Conservation (phyloP, 2,888 invertebrate species). For the Sturmia bella region DNA sequence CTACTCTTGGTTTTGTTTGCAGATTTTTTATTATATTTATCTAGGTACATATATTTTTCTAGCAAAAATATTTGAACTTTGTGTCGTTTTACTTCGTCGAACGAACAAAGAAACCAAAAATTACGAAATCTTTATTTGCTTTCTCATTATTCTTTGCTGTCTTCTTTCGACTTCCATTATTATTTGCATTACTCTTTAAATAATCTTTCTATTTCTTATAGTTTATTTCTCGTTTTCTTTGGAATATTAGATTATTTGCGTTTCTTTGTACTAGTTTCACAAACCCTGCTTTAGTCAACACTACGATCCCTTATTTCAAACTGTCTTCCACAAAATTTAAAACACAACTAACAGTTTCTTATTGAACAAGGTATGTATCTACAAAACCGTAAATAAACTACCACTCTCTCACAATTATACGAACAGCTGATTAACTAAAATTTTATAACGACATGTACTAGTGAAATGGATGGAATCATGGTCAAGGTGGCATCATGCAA, state of each 20-base stretch:
- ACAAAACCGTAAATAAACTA: conserved; percentile 58
- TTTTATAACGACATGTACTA: not conserved
- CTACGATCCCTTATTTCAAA: not conserved
- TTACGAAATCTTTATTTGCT: conserved; percentile 63
- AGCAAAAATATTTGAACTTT: conserved; percentile 50
- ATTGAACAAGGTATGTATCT: not conserved
- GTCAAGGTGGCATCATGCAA: conserved; percentile 3
- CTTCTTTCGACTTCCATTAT: conserved; percentile 49
- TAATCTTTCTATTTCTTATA: conserved; percentile 58
- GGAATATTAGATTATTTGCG: conserved; percentile 7
- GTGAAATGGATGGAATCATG: not conserved
- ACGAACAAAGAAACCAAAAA: conserved; percentile 70
- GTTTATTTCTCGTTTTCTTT: conserved; percentile 36
- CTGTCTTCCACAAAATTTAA: conserved; percentile 66
- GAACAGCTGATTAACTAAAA: conserved; percentile 15
- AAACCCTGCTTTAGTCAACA: not conserved
- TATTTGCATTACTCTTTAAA: conserved; percentile 19
- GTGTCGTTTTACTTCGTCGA: conserved; percentile 62
- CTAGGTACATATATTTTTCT: conserved; percentile 8
- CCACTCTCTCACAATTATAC: conserved; percentile 8
- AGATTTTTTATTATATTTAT: conserved; percentile 1
- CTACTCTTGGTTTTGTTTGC: not conserved
- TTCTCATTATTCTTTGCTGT: conserved; percentile 49
- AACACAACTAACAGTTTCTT: conserved; percentile 64
- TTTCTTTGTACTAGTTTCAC: conserved; percentile 9